Base-by-base conservation (phyloP, 2,113 vertebrate genomes). In the Vireo altiloquus region DNA sequence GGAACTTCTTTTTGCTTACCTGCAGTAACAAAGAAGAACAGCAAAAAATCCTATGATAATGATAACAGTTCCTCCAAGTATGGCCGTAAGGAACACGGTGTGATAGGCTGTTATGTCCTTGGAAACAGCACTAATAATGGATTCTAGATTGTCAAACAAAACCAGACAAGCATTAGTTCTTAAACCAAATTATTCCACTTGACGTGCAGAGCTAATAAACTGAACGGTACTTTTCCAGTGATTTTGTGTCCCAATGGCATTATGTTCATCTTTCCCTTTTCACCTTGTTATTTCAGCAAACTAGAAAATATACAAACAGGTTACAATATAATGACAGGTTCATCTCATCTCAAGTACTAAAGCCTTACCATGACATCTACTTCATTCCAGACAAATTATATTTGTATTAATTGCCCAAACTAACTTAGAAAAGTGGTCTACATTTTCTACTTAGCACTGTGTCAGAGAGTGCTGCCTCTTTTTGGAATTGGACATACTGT, bases 1-100 rank as follows among this genome's bases (percentile, higher is more conserved):
- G 63, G 10, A 88, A 44, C 10, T 50, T 47, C 28, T 47, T 66
- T 94, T 77, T 39, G 91, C 98, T 98, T 98, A 99, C 99, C 99
- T 98, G 98, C 99, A 99, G 88, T 99, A 99, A 97, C 99, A 99
- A 90, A 99, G 97, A 65, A 99, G 97, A 91, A 99, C 95, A 89
- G 98, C 98, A 76, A 99, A 98, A 95, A 99, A 98, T 70, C 98
- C 99, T 59, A 99, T 82, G 68, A 99, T 97, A n/a, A 99, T 97
- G 70, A 98, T 94, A 49, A 99, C 93, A 27, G 98, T 99, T 74
- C 98, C 99, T 96, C 98, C 99, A 95, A 99, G 96, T 87, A 99
- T 98, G 93, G 99, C 99, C 13, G 98, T 97, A 68, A 99, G 97
- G 95, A 99, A 98, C 96, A 98, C 97, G 4, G 98, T 99, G 96